phyloP scores from a whole-genome alignment of 2,888 invertebrate genomes.

The Desoria tigrina region DNA sequence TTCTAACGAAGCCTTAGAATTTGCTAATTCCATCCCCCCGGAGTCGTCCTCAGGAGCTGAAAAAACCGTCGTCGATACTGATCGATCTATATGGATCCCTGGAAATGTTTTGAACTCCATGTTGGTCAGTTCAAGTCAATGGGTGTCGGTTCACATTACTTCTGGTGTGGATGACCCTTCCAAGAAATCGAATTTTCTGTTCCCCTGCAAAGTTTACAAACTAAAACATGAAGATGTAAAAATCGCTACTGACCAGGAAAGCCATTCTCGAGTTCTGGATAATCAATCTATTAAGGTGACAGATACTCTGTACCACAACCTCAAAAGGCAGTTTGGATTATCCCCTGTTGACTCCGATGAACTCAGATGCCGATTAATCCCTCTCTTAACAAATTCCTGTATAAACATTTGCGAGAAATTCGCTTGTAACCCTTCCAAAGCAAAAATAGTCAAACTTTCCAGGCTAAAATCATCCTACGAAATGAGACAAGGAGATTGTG shows the following conservation, averaged over 20 bases:
- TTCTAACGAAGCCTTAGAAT: too few species aligned
- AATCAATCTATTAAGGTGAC: slow-evolving; percentile 23
- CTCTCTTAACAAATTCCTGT: slow-evolving; percentile 5
- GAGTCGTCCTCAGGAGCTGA: too few species aligned
- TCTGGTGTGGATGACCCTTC: not conserved
- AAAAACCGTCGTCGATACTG: not conserved
- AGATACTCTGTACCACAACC: slow-evolving; percentile 13
- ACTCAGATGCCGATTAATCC: not conserved
- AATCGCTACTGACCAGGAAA: not conserved
- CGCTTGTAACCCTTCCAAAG: slow-evolving; percentile 3
- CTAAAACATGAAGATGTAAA: not conserved
- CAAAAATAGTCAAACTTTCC: slow-evolving; percentile 16
- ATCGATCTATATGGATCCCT: slow-evolving; percentile 21
- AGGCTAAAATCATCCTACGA: slow-evolving; percentile 1
- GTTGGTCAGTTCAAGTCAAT: not conserved
- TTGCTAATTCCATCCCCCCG: too few species aligned
- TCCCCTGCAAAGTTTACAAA: slow-evolving; percentile 13
- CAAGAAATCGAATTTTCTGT: not conserved
- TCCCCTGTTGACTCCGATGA: not conserved
- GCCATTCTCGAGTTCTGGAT: not conserved
- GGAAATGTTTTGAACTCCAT: slow-evolving; percentile 1
- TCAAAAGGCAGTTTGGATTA: slow-evolving; percentile 15
- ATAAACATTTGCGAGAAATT: not conserved
- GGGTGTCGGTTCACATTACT: slow-evolving; percentile 6
- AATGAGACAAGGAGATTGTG: not conserved